phyloP scores from a whole-genome alignment of 2,797 vertebrate species.

The Dermochelys coriacea region DNA sequence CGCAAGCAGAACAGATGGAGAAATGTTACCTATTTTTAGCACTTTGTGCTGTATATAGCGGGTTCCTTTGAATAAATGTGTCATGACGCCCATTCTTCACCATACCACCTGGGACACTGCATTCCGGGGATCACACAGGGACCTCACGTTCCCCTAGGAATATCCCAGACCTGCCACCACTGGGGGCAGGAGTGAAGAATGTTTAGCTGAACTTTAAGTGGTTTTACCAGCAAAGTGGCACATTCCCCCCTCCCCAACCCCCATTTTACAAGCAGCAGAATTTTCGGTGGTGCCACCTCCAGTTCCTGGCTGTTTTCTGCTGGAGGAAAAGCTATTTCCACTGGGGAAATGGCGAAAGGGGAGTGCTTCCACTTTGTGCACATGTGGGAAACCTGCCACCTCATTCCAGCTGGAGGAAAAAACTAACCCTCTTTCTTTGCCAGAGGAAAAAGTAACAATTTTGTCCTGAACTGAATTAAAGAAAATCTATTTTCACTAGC shows the following conservation, averaged over 20 bases:
- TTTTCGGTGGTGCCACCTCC: neutral
- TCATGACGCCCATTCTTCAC: neutral
- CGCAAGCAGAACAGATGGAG: neutral
- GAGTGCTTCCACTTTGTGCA: neutral
- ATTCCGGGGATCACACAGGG: neutral
- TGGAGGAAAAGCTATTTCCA: neutral
- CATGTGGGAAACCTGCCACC: neutral
- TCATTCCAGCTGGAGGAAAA: neutral
- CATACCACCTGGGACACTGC: neutral
- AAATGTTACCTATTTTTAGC: slow-evolving; percentile 36
- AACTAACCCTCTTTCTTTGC: neutral
- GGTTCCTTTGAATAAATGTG: neutral
- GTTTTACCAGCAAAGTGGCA: neutral
- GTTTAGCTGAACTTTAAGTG: neutral
- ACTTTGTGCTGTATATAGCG: neutral
- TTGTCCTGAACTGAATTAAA: neutral
- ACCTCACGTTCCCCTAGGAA: neutral
- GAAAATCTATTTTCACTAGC: accelerated
- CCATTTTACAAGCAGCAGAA: neutral
- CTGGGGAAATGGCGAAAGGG: neutral
- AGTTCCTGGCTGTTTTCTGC: neutral
- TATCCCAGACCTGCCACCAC: neutral
- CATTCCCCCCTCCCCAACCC: accelerated
- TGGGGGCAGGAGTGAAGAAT: neutral
- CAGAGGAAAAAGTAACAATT: accelerated